Conservation (phyloP, 2,888 invertebrate genomes). For the Griposia aprilina region DNA sequence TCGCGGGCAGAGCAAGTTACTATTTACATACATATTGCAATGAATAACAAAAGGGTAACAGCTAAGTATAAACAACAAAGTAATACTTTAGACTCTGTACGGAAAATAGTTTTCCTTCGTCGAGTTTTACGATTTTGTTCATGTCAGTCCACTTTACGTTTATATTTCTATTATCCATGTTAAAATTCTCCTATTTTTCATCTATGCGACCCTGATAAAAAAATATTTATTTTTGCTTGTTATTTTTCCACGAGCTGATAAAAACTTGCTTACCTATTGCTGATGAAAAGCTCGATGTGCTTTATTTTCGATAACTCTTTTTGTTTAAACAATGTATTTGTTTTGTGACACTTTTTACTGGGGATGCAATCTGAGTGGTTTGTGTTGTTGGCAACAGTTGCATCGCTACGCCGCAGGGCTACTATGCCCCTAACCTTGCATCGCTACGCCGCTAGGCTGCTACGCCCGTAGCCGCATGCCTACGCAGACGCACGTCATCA, state of each 20-base stretch:
- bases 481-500: background rate
- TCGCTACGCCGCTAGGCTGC: constrained; percentile 7
- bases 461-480: background rate
- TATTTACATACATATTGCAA: constrained; percentile 13
- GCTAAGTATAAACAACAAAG: constrained; percentile 49
- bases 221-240: constrained; percentile 22
- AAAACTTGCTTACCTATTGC: background rate
- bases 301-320: background rate
- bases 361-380: background rate
- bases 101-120: constrained; percentile 27
- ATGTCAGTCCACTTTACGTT: constrained; percentile 40
- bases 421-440: background rate
- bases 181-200: constrained; percentile 33
- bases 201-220: constrained; percentile 33
- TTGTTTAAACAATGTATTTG: background rate
- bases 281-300: background rate
- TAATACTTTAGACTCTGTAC: constrained; percentile 41
- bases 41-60: constrained; percentile 15
- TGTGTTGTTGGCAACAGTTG: constrained; percentile 3
- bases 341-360: background rate
- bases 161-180: constrained; percentile 24
- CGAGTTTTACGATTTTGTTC: constrained; percentile 55
- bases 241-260: constrained; percentile 1
- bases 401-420: background rate
- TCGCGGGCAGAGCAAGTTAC: background rate